These are phyloP conservation scores for Micromesistius poutassou DNA, from an alignment of 2,797 vertebrate genomes.

Conservation along the genomic window DNA sequence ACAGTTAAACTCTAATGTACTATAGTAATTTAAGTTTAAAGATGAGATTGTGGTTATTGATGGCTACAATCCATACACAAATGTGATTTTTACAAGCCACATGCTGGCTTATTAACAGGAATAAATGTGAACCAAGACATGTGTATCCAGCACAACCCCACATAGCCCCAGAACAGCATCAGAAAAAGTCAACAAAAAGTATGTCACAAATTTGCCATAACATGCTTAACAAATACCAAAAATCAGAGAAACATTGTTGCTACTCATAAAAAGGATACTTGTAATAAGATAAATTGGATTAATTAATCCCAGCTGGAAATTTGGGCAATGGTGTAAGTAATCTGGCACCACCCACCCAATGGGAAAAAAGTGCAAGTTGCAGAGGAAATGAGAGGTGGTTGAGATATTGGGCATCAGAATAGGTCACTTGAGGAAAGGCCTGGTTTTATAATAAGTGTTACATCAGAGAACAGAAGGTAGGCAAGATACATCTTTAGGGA, in stretches of 20 bases:
- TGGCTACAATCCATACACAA: conserved; percentile 24
- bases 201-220: not conserved
- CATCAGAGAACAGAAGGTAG: conserved; percentile 2
- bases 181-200: conserved; percentile 6
- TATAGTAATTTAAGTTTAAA: conserved; percentile 22
- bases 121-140: not conserved
- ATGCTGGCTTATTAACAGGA: not conserved
- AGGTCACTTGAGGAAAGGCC: conserved; percentile 29
- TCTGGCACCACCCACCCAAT: not conserved
- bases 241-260: not conserved
- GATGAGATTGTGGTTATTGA: conserved; percentile 13
- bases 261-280: not conserved
- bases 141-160: not conserved
- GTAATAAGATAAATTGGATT: not conserved
- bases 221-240: not conserved
- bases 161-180: not conserved
- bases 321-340: not conserved
- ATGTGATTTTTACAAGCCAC: not conserved
- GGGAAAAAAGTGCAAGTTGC: conserved; percentile 9
- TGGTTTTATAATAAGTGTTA: not conserved
- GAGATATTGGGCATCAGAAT: conserved; percentile 8
- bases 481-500: not conserved
- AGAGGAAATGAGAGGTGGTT: conserved; percentile 4
- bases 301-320: not conserved
- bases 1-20: not conserved